Conservation (phyloP, 2,888 invertebrate species). For the Amblyteles armatorius region DNA sequence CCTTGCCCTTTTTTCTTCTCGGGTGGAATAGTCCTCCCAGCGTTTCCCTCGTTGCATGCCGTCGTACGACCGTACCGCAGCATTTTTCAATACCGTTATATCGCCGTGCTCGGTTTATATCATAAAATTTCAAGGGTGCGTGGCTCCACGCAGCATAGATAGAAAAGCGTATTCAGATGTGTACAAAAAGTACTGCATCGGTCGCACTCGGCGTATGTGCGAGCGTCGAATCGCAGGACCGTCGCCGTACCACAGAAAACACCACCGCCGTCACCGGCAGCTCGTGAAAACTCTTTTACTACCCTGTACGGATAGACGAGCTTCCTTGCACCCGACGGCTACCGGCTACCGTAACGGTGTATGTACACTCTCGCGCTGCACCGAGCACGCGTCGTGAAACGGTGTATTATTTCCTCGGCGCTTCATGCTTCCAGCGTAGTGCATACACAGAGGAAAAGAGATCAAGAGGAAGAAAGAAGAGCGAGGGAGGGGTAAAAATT, state of each 20-base stretch:
- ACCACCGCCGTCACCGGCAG: constrained; percentile 38
- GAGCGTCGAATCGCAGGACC: constrained; percentile 11
- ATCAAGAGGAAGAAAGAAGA: constrained; percentile 17
- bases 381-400: constrained; percentile 60
- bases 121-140: constrained; percentile 36
- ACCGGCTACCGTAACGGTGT: constrained; percentile 35
- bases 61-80: background rate
- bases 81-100: constrained; percentile 21
- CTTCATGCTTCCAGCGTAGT: constrained; percentile 5
- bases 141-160: background rate
- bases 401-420: constrained; percentile 63
- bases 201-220: constrained; percentile 15
- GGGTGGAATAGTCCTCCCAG: background rate
- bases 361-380: constrained; percentile 51
- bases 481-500: constrained; percentile 53
- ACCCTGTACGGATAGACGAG: constrained; percentile 47
- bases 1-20: background rate
- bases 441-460: background rate
- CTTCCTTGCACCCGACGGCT: constrained; percentile 35
- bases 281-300: constrained; percentile 66
- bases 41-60: background rate
- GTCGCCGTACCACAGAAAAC: constrained; percentile 22
- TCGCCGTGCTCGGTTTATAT: constrained; percentile 7
- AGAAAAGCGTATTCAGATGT: constrained; percentile 2
- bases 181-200: constrained; percentile 10